These are phyloP conservation scores for Sebastiscus albofasciatus DNA, from an alignment of 2,797 vertebrate species.

Conservation along the genomic window DNA sequence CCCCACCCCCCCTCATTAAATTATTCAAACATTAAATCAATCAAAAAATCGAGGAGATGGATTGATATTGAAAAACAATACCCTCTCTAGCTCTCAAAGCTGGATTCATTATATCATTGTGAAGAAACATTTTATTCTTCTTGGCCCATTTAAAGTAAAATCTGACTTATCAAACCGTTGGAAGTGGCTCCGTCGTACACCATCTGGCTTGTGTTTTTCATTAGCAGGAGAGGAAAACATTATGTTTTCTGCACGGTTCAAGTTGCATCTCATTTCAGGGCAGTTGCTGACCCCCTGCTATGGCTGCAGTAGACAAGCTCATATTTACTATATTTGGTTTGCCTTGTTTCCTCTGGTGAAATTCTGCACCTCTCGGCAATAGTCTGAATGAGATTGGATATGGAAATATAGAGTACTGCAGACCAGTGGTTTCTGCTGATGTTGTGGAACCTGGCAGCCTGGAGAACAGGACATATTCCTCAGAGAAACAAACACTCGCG, in stretches of 20 bases:
- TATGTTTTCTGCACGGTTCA: constrained; percentile 33
- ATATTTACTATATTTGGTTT: constrained; percentile 57
- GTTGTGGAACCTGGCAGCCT: constrained; percentile 53
- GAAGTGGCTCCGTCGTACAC: constrained; percentile 12
- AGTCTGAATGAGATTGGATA: constrained; percentile 73
- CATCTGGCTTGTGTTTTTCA: constrained; percentile 33
- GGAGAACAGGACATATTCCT: constrained; percentile 54
- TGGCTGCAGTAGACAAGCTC: constrained; percentile 9
- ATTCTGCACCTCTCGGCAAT: constrained; percentile 61
- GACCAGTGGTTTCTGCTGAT: constrained; percentile 72
- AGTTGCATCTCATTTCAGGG: constrained; percentile 17
- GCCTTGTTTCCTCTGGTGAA: constrained; percentile 56
- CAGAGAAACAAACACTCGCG: constrained; percentile 49
- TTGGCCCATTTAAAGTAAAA: constrained; percentile 23
- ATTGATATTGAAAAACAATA: constrained; percentile 27
- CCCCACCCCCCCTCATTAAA: constrained; percentile 39
- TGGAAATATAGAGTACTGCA: constrained; percentile 66
- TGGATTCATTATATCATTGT: constrained; percentile 22
- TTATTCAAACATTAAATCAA: constrained; percentile 69
- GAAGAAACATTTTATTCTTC: constrained; percentile 29
- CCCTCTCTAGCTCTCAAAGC: background rate
- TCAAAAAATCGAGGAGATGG: constrained; percentile 46
- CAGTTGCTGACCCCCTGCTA: background rate
- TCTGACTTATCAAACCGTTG: constrained; percentile 11
- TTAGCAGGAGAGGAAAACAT: constrained; percentile 16